These are phyloP conservation scores for Nipponacmea schrenckii DNA, from an alignment of 2,888 invertebrate genomes.

Conservation along the genomic window DNA sequence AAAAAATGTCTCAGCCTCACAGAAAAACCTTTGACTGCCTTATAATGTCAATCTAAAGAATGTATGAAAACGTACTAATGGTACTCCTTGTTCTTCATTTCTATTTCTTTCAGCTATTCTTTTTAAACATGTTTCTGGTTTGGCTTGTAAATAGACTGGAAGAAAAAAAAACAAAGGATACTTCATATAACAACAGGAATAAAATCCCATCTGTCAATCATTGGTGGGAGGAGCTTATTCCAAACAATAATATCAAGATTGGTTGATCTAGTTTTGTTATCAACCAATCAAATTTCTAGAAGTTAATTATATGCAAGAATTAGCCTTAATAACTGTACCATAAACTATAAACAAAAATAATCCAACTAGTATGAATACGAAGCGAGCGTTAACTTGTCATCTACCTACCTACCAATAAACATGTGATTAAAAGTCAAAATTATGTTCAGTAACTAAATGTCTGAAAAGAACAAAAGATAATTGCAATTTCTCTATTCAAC, in stretches of 20 bases:
- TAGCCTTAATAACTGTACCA: too few species aligned
- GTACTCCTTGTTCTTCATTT: conserved; percentile 83
- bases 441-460: too few species aligned
- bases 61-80: conserved; percentile 70
- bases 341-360: too few species aligned
- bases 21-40: not conserved
- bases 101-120: conserved; percentile 82
- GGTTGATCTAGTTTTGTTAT: not conserved
- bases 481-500: too few species aligned
- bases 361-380: too few species aligned
- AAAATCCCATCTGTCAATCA: too few species aligned
- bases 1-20: not conserved
- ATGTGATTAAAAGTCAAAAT: too few species aligned
- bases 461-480: too few species aligned
- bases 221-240: too few species aligned
- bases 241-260: not conserved
- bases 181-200: not conserved
- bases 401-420: too few species aligned
- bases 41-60: not conserved
- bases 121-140: conserved; percentile 79
- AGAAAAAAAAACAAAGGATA: conserved; percentile 1
- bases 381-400: too few species aligned
- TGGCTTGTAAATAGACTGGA: conserved; percentile 79
- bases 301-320: too few species aligned
- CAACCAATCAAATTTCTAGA: not conserved